Evolutionary conservation across 2,113 vertebrate genomes (phyloP), one percentile per base, ranked within the genome.

Genomic region (Marmota monax): DNA sequence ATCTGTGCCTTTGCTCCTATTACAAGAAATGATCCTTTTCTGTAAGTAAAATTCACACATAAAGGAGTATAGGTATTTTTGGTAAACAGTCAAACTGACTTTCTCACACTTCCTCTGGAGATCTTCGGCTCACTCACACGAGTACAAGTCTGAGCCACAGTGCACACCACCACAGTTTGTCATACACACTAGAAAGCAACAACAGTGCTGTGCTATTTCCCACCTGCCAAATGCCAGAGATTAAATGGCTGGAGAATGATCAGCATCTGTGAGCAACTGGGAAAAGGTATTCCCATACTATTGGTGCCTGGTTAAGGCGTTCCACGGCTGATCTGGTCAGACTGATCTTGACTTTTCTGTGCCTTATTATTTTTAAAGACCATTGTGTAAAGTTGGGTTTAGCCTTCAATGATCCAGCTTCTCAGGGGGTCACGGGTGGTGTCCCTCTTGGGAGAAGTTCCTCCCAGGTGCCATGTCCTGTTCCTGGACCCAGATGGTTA

Each of bases 241-340:
- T 14, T 6, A 32, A 20, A 2, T 14, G 25, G 29, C 0, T 34
- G 25, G 87, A 34, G 29, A 67, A 34, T 2, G 14, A 3, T 7
- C 20, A 4, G 29, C 1, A 0, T 6, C 67, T 37, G 34, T 4
- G 20, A 39, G 32, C 25, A 7, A 56, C 20, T 13, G 11, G 25
- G 7, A 18, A 67, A 23, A 11, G 25, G 3, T 22, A 3, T 7
- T n/a, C 45, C 34, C 45, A 32, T 6, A 4, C 53, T 16, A 1
- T 29, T 0, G 7, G 18, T 16, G 10, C 27, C 0, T 2, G 0
- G 69, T 34, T 34, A 32, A 94, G 27, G 61, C 4, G 0, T 7
- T 34, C 23, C 39, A 56, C 37, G 2, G 73, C 56, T 69, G 10
- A n/a, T 89, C 29, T 39, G 63, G 45, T 16, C 63, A n/a, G 32